Conservation (phyloP, 2,797 vertebrate genomes). For the Notamacropus eugenii region DNA sequence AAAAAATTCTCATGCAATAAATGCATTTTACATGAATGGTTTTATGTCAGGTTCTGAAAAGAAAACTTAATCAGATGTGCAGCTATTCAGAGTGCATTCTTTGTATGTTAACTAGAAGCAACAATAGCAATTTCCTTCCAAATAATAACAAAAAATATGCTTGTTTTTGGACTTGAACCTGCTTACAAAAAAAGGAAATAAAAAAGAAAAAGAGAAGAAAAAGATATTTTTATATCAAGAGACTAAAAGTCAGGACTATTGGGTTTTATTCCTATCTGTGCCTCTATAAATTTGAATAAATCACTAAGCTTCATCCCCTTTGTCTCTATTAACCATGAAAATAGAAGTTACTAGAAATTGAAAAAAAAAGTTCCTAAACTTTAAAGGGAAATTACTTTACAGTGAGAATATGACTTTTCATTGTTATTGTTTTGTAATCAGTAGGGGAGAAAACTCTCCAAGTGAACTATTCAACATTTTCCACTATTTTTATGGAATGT, state of each 20-base stretch:
- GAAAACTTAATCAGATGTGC: slow-evolving; percentile 33
- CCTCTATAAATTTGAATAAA: slow-evolving; percentile 51
- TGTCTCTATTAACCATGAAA: not conserved
- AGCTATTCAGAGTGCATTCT: slow-evolving; percentile 31
- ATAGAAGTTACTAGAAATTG: not conserved
- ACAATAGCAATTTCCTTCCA: slow-evolving; percentile 57
- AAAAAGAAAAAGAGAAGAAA: not conserved
- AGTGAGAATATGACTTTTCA: not conserved
- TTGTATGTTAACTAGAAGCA: slow-evolving; percentile 48
- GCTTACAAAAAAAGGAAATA: not conserved
- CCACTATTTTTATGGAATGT: not conserved
- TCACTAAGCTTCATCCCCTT: not conserved
- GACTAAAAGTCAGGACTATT: slow-evolving; percentile 44
- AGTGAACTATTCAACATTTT: not conserved
- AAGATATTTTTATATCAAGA: not conserved
- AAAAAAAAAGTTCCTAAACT: not conserved
- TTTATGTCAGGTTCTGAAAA: slow-evolving; percentile 66
- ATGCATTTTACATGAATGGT: slow-evolving; percentile 67
- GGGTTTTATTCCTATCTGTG: slow-evolving; percentile 34
- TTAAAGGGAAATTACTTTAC: not conserved
- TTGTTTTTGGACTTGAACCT: slow-evolving; percentile 31
- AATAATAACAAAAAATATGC: slow-evolving; percentile 25
- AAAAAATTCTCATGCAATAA: slow-evolving; percentile 65
- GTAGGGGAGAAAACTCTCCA: not conserved
- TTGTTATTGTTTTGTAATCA: not conserved